Conservation (phyloP, 1,140 invertebrate species). For the Danaus plexippus region DNA sequence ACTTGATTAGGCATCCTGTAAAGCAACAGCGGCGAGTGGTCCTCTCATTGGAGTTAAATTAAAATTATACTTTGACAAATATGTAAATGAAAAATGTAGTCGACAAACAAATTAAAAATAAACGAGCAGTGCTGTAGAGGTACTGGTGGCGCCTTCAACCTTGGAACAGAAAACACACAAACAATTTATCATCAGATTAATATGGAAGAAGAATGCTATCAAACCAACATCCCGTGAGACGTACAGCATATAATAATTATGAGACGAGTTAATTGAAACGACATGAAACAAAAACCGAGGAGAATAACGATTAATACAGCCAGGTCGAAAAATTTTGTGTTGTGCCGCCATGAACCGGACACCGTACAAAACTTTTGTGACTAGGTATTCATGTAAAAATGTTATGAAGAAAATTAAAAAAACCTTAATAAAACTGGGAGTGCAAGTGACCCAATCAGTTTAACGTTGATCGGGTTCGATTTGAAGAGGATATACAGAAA, state of each 20-base stretch:
- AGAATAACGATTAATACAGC: no score
- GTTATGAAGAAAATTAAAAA: not conserved
- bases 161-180: constrained; percentile 31
- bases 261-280: no score
- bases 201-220: constrained; percentile 10
- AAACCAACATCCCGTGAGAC: constrained; percentile 20
- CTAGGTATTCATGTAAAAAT: not conserved
- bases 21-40: constrained; percentile 8
- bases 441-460: constrained; percentile 30
- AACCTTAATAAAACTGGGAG: no score
- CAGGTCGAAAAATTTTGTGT: no score
- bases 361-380: not conserved
- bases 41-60: constrained; percentile 10
- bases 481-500: constrained; percentile 22
- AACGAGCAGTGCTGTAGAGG: constrained; percentile 13
- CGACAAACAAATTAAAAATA: constrained; percentile 4
- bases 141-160: constrained; percentile 22
- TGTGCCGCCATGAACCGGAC: constrained; percentile 1
- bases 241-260: constrained; percentile 11
- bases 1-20: constrained; percentile 18
- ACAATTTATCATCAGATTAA: constrained; percentile 22
- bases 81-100: no score
- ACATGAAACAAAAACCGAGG: no score
- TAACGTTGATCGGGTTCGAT: constrained; percentile 29
- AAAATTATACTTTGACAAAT: not conserved